A percentile compares a stretch with the other conserved stretches of the same genome.
These are phyloP conservation scores for Hyphantria cunea DNA, from an alignment of 1,140 invertebrate species.

Conservation along the genomic window DNA sequence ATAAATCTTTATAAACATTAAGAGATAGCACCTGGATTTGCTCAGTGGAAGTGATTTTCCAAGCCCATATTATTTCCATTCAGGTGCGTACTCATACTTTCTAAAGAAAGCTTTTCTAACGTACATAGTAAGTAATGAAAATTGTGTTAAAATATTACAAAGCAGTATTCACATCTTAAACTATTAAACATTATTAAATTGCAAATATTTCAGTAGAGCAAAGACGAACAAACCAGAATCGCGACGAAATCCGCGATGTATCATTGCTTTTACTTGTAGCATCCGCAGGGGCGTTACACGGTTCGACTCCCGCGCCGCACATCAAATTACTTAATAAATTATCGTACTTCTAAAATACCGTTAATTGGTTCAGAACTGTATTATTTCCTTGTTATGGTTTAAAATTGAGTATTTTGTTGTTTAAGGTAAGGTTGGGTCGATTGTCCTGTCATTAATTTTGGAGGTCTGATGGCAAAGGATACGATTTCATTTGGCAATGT, in stretches of 20 bases:
- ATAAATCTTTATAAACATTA: no score
- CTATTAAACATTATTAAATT: no score
- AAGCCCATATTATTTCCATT: no score
- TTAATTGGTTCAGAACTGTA: conserved; percentile 26
- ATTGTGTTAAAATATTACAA: not conserved
- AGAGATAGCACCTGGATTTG: no score
- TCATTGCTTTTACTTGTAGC: conserved; percentile 72
- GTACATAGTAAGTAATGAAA: no score
- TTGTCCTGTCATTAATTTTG: conserved; percentile 70
- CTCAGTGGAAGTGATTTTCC: no score
- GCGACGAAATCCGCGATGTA: conserved; percentile 65
- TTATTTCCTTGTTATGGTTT: conserved; percentile 18
- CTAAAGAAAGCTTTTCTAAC: no score
- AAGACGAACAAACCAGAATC: conserved; percentile 44
- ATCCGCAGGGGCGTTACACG: conserved; percentile 66
- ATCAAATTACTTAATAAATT: conserved; percentile 57
- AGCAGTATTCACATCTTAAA: not conserved
- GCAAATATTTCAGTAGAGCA: not conserved
- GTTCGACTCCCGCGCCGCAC: conserved; percentile 47
- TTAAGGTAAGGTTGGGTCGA: conserved; percentile 28
- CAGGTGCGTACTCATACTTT: no score
- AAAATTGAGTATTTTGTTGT: conserved; percentile 5
- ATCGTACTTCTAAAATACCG: conserved; percentile 33
- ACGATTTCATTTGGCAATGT: conserved; percentile 66
- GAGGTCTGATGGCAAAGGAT: conserved; percentile 60